These are phyloP conservation scores for Drosophila parvula DNA, from an alignment of 1,140 invertebrate genomes.

Conservation along the genomic window DNA sequence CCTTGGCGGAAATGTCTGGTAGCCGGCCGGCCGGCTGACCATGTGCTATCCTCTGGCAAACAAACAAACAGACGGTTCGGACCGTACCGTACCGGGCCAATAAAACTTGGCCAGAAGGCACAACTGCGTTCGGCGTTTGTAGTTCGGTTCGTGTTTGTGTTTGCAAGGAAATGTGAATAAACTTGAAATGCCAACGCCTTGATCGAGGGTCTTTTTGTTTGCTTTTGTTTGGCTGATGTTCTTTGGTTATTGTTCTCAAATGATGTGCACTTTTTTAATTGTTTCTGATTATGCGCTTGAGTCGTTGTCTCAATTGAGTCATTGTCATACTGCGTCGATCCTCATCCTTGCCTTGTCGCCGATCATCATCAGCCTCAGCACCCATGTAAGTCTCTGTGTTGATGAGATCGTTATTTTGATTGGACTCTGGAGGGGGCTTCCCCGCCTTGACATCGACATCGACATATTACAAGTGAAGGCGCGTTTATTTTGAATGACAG, in stretches of 20 bases:
- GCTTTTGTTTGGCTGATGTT: constrained; percentile 37
- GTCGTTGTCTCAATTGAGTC: constrained; percentile 72
- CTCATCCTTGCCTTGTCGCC: constrained; percentile 38
- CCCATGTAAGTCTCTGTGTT: constrained; percentile 54
- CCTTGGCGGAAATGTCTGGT: constrained; percentile 21
- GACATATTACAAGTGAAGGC: constrained; percentile 28
- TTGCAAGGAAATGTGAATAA: constrained; percentile 67
- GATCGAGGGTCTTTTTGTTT: constrained; percentile 52
- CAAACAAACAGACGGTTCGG: constrained; percentile 58
- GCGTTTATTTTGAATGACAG: constrained; percentile 39
- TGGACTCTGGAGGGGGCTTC: constrained; percentile 22
- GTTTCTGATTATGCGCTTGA: constrained; percentile 71
- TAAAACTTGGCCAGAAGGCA: constrained; percentile 28
- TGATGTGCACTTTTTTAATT: constrained; percentile 66
- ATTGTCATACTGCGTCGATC: constrained; percentile 43
- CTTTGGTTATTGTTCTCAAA: constrained; percentile 44
- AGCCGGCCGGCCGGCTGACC: constrained; percentile 36
- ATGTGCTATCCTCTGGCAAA: constrained; percentile 44
- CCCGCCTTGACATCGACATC: constrained; percentile 39
- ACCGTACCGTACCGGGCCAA: not conserved
- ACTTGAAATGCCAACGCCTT: constrained; percentile 58
- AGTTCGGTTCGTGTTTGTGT: constrained; percentile 25
- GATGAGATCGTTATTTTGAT: constrained; percentile 41
- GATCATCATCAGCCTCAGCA: constrained; percentile 9
- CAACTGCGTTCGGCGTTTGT: constrained; percentile 15